Percentiles rank a stretch among this genome's conserved stretches.
These are phyloP conservation scores for Phaethornis superciliosus DNA, from an alignment of 2,113 vertebrate genomes.

Conservation along the genomic window DNA sequence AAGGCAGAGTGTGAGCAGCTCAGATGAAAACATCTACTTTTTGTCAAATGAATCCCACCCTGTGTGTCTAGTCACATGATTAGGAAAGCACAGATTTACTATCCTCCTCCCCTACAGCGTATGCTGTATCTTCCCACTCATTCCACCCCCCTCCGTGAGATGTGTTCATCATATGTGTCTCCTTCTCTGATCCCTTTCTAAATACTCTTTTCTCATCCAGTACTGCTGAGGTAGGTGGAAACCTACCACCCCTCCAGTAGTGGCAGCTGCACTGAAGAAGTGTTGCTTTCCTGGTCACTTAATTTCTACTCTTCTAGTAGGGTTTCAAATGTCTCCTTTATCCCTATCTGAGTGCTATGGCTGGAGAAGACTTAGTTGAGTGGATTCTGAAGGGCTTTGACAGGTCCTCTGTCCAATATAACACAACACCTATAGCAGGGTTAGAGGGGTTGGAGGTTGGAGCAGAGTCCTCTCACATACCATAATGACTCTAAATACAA, in stretches of 20 bases:
- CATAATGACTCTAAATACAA: neutral
- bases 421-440: neutral
- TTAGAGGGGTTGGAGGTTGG: neutral
- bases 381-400: neutral
- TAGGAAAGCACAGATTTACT: slow-evolving; percentile 40
- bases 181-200: neutral
- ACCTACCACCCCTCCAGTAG: neutral
- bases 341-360: neutral
- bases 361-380: neutral
- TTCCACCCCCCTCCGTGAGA: neutral
- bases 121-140: slow-evolving; percentile 44
- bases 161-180: slow-evolving; percentile 29
- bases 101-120: neutral
- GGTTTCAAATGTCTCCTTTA: neutral
- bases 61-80: neutral
- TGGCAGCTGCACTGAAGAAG: neutral
- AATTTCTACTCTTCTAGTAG: neutral
- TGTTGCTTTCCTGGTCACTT: neutral
- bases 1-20: neutral
- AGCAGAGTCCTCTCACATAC: neutral
- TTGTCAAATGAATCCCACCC: slow-evolving; percentile 35
- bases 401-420: neutral
- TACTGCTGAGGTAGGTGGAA: slow-evolving; percentile 20
- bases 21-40: neutral
- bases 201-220: neutral